Percentiles rank a stretch among this genome's conserved stretches.
phyloP scores from a whole-genome alignment of 2,797 vertebrate species.

The Remorina albescens region DNA sequence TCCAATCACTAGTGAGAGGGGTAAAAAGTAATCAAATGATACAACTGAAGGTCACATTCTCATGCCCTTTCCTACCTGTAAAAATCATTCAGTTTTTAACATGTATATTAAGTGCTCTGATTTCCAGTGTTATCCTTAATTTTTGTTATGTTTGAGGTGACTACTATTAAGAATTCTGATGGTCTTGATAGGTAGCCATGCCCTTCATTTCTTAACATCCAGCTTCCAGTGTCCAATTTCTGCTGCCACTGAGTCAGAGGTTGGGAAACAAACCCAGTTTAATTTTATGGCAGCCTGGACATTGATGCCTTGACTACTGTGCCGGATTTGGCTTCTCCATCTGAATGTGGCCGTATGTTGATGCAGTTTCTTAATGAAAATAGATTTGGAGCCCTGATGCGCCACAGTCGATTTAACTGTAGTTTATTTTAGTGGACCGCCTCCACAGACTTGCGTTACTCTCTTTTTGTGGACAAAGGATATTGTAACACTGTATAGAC shows the following conservation, averaged over 20 bases:
- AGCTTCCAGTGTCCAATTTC: constrained; percentile 5
- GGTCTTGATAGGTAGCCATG: not conserved
- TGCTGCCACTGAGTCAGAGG: not conserved
- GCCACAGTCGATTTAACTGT: not conserved
- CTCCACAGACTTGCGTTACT: constrained; percentile 1
- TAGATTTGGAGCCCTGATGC: constrained; percentile 1
- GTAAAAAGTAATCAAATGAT: constrained; percentile 15
- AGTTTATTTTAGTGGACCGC: constrained; percentile 5
- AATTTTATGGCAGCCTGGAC: constrained; percentile 13
- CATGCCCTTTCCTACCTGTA: not conserved
- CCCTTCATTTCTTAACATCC: not conserved
- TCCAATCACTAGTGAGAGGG: constrained; percentile 26
- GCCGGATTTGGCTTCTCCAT: constrained; percentile 29
- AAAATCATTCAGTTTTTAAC: no score
- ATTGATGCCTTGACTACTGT: not conserved
- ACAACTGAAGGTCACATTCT: constrained; percentile 2
- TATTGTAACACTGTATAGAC: constrained; percentile 29
- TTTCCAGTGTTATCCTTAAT: not conserved
- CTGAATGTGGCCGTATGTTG: not conserved
- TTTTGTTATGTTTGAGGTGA: not conserved
- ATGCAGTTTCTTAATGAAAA: constrained; percentile 44
- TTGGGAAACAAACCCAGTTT: constrained; percentile 5
- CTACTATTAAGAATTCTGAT: not conserved
- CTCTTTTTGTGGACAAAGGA: not conserved
- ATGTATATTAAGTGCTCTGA: not conserved